Conservation (phyloP, 2,113 vertebrate species). For the Arenaria interpres region DNA sequence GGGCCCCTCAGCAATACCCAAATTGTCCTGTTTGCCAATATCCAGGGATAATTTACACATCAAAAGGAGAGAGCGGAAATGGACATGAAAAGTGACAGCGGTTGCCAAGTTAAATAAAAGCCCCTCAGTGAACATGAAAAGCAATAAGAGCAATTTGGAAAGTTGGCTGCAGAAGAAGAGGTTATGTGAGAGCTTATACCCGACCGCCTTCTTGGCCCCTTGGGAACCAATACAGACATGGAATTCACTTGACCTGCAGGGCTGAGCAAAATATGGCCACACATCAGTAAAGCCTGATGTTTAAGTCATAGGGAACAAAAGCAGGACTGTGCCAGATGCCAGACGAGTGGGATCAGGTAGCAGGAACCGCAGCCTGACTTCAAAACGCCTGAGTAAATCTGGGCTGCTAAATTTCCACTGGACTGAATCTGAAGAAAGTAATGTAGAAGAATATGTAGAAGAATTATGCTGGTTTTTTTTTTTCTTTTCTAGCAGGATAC, state of each 20-base stretch:
- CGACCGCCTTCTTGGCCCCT: slow-evolving; percentile 39
- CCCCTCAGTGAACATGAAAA: slow-evolving; percentile 70
- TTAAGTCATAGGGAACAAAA: slow-evolving; percentile 67
- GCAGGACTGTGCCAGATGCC: slow-evolving; percentile 66
- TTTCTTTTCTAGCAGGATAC: background rate
- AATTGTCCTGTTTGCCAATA: slow-evolving; percentile 69
- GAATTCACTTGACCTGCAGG: slow-evolving; percentile 67
- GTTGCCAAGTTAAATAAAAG: slow-evolving; percentile 76
- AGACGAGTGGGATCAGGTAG: slow-evolving; percentile 68
- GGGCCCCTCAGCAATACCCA: slow-evolving; percentile 58
- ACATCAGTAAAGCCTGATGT: slow-evolving; percentile 63
- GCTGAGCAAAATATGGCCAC: slow-evolving; percentile 63
- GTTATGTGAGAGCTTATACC: slow-evolving; percentile 65
- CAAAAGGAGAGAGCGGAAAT: slow-evolving; percentile 67
- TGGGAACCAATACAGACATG: slow-evolving; percentile 57
- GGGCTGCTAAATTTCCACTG: slow-evolving; percentile 38
- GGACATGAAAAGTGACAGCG: slow-evolving; percentile 65
- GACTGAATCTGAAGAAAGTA: slow-evolving; percentile 26
- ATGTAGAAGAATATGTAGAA: background rate
- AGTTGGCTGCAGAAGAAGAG: slow-evolving; percentile 67
- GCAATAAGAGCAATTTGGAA: slow-evolving; percentile 65
- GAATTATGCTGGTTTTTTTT: background rate
- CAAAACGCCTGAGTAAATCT: slow-evolving; percentile 47
- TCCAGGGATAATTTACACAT: slow-evolving; percentile 69
- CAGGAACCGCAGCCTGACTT: slow-evolving; percentile 54